Evolutionary conservation across 2,888 invertebrate species (phyloP), one percentile per base, ranked within the genome.

Genomic region (Tineola bisselliella): DNA sequence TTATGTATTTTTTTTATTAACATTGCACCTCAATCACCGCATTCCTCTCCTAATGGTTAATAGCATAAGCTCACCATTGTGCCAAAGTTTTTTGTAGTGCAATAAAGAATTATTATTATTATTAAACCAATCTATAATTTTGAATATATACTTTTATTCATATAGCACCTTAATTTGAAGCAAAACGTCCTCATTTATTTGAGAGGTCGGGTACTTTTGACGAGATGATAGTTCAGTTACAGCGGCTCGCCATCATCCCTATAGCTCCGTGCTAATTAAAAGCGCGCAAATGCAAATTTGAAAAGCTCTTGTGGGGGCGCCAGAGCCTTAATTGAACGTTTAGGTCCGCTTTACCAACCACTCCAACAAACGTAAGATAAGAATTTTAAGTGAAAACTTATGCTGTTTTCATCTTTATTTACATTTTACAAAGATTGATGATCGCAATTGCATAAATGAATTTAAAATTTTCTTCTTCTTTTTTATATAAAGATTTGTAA

Each of bases 261-360:
- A 17, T 48, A 48, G 48, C 48, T 48, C 13, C 15, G 38, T 48
- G 69, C 72, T 78, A 79, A 80, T 82, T 80, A 76, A 30, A 43
- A 33, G 43, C 33, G 43, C 72, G 72, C 71, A 70, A 71, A 75
- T 76, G 76, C 76, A 75, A 76, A 80, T 78, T 77, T 73, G 69
- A 73, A 75, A 74, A 75, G 77, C 74, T 71, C 75, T 75, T 66
- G 70, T 67, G 68, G 71, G 67, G 63, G 64, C 67, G 66, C 72
- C 76, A 33, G 58, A 33, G 17, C 33, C 58, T 31, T 58, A 79
- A 81, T 77, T 76, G 75, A 72, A 73, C 70, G 70, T 70, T 72
- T 69, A 71, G 67, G 58, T 25, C 25, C 56, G 58, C 18, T 25
- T n/a, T 8, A 15, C 31, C n/a, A 58, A 13, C 33, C 33, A 33